A percentile compares a stretch with the other conserved stretches of the same genome.
phyloP scores from a whole-genome alignment of 2,797 vertebrate species.

The Halcyon smyrnensis region DNA sequence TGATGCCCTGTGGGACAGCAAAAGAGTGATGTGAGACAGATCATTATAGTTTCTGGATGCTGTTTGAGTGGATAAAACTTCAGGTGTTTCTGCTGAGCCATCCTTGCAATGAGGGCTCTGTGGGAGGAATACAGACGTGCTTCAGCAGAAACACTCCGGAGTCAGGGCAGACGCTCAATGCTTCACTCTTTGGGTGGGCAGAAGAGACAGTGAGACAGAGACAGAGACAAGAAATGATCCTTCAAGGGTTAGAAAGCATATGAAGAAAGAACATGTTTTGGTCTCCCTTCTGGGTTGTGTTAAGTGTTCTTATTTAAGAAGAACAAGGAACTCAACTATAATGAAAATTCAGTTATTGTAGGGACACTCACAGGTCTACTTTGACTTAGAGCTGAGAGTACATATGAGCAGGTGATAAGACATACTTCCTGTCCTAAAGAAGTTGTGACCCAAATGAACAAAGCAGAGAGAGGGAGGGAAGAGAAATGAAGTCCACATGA shows the following conservation, averaged over 20 bases:
- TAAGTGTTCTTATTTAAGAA: not conserved
- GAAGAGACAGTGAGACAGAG: not conserved
- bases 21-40: not conserved
- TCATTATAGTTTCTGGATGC: not conserved
- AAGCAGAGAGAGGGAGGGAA: not conserved
- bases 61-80: not conserved
- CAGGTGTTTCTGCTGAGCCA: not conserved
- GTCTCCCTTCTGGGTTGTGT: not conserved
- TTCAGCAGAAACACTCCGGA: not conserved
- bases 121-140: not conserved
- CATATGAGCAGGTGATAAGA: rapidly evolving
- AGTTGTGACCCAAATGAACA: not conserved
- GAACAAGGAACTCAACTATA: not conserved
- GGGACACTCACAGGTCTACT: not conserved
- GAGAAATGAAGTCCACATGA: not conserved
- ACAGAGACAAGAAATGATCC: not conserved
- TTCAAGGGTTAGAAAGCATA: not conserved
- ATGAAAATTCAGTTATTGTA: not conserved
- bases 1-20: not conserved
- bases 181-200: rapidly evolving
- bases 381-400: not conserved
- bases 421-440: not conserved
- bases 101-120: not conserved
- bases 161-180: rapidly evolving
- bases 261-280: not conserved